Conservation (phyloP, 2,113 vertebrate genomes). For the Entomyzon cyanotis region DNA sequence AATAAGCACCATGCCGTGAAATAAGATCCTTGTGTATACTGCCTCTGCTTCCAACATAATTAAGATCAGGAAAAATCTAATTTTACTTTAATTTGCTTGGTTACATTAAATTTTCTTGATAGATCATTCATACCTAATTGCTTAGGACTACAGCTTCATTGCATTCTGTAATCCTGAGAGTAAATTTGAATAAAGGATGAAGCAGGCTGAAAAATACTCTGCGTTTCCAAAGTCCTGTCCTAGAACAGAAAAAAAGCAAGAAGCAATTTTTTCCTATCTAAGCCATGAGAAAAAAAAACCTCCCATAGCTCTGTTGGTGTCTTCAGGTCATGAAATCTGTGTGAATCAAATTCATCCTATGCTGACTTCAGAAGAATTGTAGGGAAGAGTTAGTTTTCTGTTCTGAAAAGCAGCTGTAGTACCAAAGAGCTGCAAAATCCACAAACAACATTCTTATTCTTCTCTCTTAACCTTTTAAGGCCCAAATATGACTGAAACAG, state of each 20-base stretch:
- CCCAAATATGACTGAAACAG: not conserved
- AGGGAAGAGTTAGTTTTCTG: not conserved
- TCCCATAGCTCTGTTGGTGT: not conserved
- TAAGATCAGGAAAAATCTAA: slow-evolving; percentile 56
- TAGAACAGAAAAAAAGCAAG: not conserved
- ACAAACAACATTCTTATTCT: not conserved
- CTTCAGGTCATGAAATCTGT: not conserved
- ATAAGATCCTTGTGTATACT: not conserved
- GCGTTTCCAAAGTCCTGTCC: not conserved
- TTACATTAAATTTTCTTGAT: slow-evolving; percentile 51
- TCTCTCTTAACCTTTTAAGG: not conserved
- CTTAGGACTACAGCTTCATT: slow-evolving; percentile 21
- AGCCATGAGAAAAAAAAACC: not conserved
- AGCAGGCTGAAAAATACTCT: not conserved
- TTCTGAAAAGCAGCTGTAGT: not conserved
- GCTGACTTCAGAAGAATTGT: not conserved
- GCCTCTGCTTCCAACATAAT: slow-evolving; percentile 39
- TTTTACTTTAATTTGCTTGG: slow-evolving; percentile 27
- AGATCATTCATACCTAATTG: slow-evolving; percentile 41
- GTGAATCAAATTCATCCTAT: not conserved
- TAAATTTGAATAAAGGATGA: slow-evolving; percentile 27
- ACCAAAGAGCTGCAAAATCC: not conserved
- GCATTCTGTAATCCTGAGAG: slow-evolving; percentile 13
- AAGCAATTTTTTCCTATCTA: not conserved
- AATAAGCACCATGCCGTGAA: slow-evolving; percentile 33